Evolutionary conservation across 2,797 vertebrate genomes (phyloP).

Genomic region (Sebastes vulpes): DNA sequence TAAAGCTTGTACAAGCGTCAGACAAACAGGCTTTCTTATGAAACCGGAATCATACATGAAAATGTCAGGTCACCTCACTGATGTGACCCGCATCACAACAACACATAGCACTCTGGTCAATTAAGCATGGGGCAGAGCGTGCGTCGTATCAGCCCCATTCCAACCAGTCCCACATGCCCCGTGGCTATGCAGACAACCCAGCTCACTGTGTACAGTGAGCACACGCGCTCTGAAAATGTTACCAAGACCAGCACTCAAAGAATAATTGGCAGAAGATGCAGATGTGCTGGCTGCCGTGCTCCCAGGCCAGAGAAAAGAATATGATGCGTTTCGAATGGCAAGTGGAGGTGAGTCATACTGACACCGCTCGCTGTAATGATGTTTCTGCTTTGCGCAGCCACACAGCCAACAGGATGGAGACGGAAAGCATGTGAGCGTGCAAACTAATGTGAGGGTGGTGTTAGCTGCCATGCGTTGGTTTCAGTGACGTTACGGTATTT

Average conservation of each 20-base stretch:
- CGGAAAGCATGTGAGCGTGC: slow-evolving; percentile 55
- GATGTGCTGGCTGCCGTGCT: slow-evolving; percentile 67
- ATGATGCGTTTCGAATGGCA: slow-evolving; percentile 76
- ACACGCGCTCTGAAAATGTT: slow-evolving; percentile 28
- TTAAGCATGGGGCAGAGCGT: slow-evolving; percentile 48
- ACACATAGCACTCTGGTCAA: slow-evolving; percentile 54
- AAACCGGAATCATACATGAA: slow-evolving; percentile 41
- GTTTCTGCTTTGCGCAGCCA: slow-evolving; percentile 65
- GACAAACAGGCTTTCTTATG: slow-evolving; percentile 37
- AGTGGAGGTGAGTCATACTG: slow-evolving; percentile 81
- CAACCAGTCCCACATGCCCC: slow-evolving; percentile 49
- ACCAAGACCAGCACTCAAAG: slow-evolving; percentile 50
- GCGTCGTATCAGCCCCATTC: slow-evolving; percentile 34
- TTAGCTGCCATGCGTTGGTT: slow-evolving; percentile 39
- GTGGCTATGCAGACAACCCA: slow-evolving; percentile 56
- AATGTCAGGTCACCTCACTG: slow-evolving; percentile 60
- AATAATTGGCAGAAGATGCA: slow-evolving; percentile 82
- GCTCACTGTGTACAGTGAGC: slow-evolving; percentile 26
- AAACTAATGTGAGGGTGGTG: slow-evolving; percentile 59
- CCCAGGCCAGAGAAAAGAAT: slow-evolving; percentile 58
- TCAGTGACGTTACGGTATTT: slow-evolving; percentile 41
- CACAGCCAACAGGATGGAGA: slow-evolving; percentile 42
- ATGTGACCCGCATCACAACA: slow-evolving; percentile 46
- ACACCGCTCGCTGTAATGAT: slow-evolving; percentile 68
- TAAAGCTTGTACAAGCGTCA: slow-evolving; percentile 24